phyloP scores from a whole-genome alignment of 2,113 vertebrate genomes.

The Aplodontia rufa region DNA sequence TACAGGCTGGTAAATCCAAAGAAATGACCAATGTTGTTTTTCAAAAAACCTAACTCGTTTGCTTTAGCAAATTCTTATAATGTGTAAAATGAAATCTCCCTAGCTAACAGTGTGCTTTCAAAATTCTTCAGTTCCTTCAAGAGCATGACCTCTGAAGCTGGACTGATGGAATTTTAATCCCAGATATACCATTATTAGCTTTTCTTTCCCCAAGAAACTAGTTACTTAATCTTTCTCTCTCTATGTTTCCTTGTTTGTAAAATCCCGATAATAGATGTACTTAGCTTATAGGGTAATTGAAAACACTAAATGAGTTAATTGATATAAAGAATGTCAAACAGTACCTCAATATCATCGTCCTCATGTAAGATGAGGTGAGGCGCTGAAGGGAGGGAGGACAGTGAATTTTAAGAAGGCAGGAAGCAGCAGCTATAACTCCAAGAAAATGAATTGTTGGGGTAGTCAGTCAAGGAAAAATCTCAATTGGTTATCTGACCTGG shows the following conservation, averaged over 20 bases:
- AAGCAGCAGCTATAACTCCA: not conserved
- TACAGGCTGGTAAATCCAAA: not conserved
- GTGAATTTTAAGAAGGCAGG: not conserved
- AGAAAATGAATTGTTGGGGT: not conserved
- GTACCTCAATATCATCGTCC: not conserved
- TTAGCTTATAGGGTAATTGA: not conserved
- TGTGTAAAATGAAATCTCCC: not conserved
- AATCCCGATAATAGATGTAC: not conserved
- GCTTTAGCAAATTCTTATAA: not conserved
- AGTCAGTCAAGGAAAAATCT: not conserved
- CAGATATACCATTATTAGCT: not conserved
- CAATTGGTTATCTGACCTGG: not conserved
- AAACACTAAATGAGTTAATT: not conserved
- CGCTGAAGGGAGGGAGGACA: not conserved
- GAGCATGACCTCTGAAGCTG: not conserved
- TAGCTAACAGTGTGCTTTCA: not conserved
- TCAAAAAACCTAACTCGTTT: not conserved
- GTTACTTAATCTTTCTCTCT: not conserved
- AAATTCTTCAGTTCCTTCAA: not conserved
- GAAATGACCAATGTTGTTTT: not conserved
- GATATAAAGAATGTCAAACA: not conserved
- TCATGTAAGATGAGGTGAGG: not conserved
- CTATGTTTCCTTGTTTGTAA: conserved; percentile 18
- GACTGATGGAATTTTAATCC: not conserved
- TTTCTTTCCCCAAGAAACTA: not conserved